Percentiles rank a stretch among this genome's conserved stretches.
These are phyloP conservation scores for Centruroides sculpturatus DNA, from an alignment of 1,140 invertebrate genomes.

Conservation along the genomic window DNA sequence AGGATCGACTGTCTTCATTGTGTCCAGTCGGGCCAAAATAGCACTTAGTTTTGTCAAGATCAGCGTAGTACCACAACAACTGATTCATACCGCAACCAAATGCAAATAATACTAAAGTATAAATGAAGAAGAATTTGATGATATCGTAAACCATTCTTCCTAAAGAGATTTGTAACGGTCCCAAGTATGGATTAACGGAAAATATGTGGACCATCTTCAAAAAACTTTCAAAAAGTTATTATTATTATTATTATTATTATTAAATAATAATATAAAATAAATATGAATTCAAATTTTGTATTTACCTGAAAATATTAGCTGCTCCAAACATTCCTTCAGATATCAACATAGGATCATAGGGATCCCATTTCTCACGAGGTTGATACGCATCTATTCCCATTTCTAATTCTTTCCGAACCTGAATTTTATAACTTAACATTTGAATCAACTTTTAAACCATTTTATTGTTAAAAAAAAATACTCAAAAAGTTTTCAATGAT, in stretches of 20 bases:
- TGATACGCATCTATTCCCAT: conserved; percentile 59
- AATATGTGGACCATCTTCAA: conserved; percentile 90
- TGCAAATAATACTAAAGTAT: conserved; percentile 72
- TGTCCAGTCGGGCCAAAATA: conserved; percentile 48
- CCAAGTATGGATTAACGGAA: conserved; percentile 85
- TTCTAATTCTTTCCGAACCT: conserved; percentile 49
- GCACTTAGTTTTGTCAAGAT: conserved; percentile 68
- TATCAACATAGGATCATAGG: conserved; percentile 83
- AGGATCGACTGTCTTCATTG: conserved; percentile 39
- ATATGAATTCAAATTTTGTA: not conserved
- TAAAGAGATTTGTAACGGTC: conserved; percentile 75
- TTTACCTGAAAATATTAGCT: conserved; percentile 79
- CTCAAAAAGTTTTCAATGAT: not conserved
- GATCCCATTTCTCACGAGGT: conserved; percentile 73
- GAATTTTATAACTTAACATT: not conserved
- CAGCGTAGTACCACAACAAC: conserved; percentile 89
- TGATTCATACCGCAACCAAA: conserved; percentile 87
- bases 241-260: not conserved
- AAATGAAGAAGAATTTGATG: conserved; percentile 86
- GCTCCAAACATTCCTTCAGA: conserved; percentile 88
- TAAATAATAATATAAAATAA: not conserved
- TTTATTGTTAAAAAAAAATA: not conserved
- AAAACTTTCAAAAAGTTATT: conserved; percentile 45
- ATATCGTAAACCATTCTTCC: conserved; percentile 87
- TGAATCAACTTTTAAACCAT: not conserved